Conservation (phyloP, 2,113 vertebrate species). For the Mus spicilegus region DNA sequence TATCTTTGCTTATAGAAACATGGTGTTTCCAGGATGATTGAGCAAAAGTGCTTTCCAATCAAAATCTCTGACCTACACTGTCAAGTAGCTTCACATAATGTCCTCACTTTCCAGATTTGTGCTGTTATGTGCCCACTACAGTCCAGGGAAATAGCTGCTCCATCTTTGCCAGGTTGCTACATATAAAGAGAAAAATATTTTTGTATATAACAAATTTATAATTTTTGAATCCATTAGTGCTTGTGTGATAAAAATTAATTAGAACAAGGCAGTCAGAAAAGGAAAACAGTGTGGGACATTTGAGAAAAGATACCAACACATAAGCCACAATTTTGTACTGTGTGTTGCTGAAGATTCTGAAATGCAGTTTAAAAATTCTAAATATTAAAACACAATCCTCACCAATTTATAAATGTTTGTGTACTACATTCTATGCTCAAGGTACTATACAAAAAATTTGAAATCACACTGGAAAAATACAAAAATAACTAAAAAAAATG, state of each 20-base stretch:
- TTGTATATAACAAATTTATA: conserved; percentile 50
- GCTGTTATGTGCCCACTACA: conserved; percentile 15
- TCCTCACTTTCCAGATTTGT: conserved; percentile 60
- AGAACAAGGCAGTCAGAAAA: neutral
- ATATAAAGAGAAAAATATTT: conserved; percentile 54
- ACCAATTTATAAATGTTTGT: neutral
- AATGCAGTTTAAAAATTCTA: neutral
- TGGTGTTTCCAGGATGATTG: neutral
- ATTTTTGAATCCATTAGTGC: conserved; percentile 62
- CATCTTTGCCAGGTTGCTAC: conserved; percentile 21
- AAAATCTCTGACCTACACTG: conserved; percentile 56
- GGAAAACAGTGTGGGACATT: neutral
- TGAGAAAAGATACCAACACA: conserved; percentile 17
- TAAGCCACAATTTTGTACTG: conserved; percentile 4
- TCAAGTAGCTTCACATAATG: conserved; percentile 56
- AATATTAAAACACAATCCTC: neutral
- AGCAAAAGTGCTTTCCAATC: conserved; percentile 59
- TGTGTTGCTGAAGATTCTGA: neutral
- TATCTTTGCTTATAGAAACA: conserved; percentile 56
- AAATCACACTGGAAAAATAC: neutral
- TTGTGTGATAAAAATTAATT: conserved; percentile 59
- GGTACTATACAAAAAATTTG: conserved; percentile 6
- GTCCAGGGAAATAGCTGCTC: conserved; percentile 16
- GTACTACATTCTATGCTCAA: neutral
- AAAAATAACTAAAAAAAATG: neutral